phyloP scores from a whole-genome alignment of 2,888 invertebrate species.

The Blera fallax region DNA sequence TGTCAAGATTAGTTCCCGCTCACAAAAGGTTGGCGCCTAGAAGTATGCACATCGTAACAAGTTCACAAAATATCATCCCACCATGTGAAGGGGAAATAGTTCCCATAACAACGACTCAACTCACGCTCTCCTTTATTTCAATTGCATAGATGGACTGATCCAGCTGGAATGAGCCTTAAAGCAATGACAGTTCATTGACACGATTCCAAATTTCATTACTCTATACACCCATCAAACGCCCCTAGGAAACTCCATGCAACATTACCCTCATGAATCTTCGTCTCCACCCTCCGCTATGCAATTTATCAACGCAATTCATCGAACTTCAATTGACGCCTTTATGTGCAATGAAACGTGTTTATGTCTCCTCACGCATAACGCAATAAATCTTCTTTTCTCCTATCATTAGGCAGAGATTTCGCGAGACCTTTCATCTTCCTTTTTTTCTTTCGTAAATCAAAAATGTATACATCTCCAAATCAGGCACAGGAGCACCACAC shows the following conservation, averaged over 20 bases:
- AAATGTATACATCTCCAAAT: constrained; percentile 1
- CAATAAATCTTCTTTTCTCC: constrained; percentile 53
- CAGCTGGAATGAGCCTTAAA: too few species aligned
- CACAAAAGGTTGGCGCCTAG: too few species aligned
- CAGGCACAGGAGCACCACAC: not conserved
- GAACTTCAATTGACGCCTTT: constrained; percentile 40
- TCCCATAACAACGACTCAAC: too few species aligned
- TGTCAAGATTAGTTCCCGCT: too few species aligned
- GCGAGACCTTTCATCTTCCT: not conserved
- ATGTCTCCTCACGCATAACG: constrained; percentile 39
- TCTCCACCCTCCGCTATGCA: constrained; percentile 7
- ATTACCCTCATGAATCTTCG: not conserved
- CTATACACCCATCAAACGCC: not conserved
- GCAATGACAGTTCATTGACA: not conserved
- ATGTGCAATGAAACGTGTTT: constrained; percentile 59
- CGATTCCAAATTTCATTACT: not conserved
- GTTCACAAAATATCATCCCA: too few species aligned
- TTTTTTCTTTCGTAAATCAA: constrained; percentile 10
- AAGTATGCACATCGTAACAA: too few species aligned
- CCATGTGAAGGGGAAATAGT: too few species aligned
- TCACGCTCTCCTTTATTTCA: too few species aligned
- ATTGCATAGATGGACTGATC: too few species aligned
- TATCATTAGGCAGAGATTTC: constrained; percentile 40
- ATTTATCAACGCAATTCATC: constrained; percentile 52
- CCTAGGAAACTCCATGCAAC: not conserved